Base-by-base conservation (phyloP, 2,888 invertebrate genomes). In the Scaptomyza tumidula region DNA sequence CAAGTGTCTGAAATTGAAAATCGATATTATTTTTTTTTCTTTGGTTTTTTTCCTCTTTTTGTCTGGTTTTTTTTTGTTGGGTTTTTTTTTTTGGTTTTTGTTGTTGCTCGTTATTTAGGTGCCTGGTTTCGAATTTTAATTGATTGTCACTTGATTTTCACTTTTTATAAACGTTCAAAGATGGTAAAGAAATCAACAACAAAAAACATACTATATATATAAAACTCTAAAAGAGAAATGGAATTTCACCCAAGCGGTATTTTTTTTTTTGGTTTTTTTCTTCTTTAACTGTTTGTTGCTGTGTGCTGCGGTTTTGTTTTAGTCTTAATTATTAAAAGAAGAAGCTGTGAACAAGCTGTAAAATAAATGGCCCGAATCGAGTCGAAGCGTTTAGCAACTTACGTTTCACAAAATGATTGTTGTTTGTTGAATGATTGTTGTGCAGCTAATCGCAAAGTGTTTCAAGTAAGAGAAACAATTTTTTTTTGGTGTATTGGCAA, bases 91-190 rank as follows among this genome's bases (percentile, higher is more conserved):
- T 39, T 24, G 31, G 44, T 19, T 14, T 29, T n/a, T 49, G 41
- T 58, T 24, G 24, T 1, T 24, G 24, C 24, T 2, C 14, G 14
- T 49, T 58, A 44, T 53, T 39, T 59, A 45, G 60, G 41, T 61
- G 75, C 50, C 76, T 85, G 69, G 89, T 75, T 71, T 87, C 86
- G 89, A 85, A 89, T 85, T 85, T 85, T 89, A 89, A 85, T 85
- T 85, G 85, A 87, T 85, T 89, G 85, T 85, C 89, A 82, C 88
- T 85, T 85, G 74, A 85, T 87, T 85, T 85, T 85, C 85, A 85
- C 89, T 89, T 89, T 85, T 85, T 79, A 80, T 78, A 71, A 80
- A 65, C 58, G 75, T 68, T 78, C 60, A 64, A 64, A 81, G 79
- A 75, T 74, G 78, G 78, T 58, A 63, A 61, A 61, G 60, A 60